phyloP scores from a whole-genome alignment of 2,888 invertebrate genomes.

The Napeogenes sylphis region DNA sequence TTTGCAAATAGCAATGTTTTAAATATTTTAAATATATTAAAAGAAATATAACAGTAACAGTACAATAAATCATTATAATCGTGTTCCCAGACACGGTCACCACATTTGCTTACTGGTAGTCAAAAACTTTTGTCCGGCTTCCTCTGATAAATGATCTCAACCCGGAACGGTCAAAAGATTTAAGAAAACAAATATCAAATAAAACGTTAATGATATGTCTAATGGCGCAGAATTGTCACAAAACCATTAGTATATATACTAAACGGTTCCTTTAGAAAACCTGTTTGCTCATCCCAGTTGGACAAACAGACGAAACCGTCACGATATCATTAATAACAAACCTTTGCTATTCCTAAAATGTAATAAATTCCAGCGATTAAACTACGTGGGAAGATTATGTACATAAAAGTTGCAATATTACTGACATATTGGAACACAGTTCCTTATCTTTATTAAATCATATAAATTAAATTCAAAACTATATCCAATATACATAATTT shows the following conservation, averaged over 20 bases:
- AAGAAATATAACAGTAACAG: not conserved
- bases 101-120: slow-evolving; percentile 53
- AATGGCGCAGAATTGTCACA: slow-evolving; percentile 65
- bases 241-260: slow-evolving; percentile 55
- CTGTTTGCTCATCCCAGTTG: slow-evolving; percentile 64
- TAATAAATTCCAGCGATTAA: slow-evolving; percentile 25
- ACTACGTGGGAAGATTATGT: slow-evolving; percentile 13
- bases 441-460: too few species aligned
- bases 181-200: slow-evolving; percentile 65
- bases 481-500: too few species aligned
- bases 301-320: slow-evolving; percentile 57
- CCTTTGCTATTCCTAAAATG: slow-evolving; percentile 47
- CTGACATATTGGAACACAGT: too few species aligned
- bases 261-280: slow-evolving; percentile 54
- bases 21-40: not conserved
- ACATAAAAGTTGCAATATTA: not conserved
- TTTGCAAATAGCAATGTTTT: too few species aligned
- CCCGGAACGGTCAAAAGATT: slow-evolving; percentile 49
- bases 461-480: too few species aligned
- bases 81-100: slow-evolving; percentile 18
- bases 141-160: slow-evolving; percentile 67
- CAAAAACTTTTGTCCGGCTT: slow-evolving; percentile 65
- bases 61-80: slow-evolving; percentile 19
- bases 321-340: slow-evolving; percentile 64
- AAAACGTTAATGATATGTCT: slow-evolving; percentile 66